phyloP scores from a whole-genome alignment of 2,797 vertebrate species.

The Etheostoma nigrum region DNA sequence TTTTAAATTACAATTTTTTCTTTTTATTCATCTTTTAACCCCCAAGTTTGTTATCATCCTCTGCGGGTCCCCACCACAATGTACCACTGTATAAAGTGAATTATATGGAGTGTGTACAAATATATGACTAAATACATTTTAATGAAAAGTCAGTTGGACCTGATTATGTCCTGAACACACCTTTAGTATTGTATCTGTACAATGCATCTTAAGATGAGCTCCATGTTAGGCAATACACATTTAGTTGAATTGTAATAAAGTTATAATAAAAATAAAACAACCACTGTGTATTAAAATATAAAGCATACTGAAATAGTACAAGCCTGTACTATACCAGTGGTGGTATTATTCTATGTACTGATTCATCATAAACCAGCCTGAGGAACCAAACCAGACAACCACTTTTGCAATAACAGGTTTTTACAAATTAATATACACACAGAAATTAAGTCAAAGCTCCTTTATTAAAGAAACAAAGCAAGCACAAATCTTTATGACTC shows the following conservation, averaged over 20 bases:
- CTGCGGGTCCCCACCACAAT: background rate
- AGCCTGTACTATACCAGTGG: background rate
- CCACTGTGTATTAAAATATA: background rate
- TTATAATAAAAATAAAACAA: too few relatives aligned
- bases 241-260: background rate
- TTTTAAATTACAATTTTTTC: background rate
- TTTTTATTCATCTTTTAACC: too few relatives aligned
- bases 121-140: constrained; percentile 2
- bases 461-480: constrained; percentile 92
- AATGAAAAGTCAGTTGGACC: background rate
- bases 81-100: background rate
- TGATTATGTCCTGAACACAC: background rate
- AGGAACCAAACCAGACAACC: background rate
- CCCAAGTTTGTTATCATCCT: too few relatives aligned
- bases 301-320: background rate
- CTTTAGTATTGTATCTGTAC: background rate
- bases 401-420: constrained; percentile 12
- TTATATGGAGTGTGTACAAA: background rate
- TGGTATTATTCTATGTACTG: background rate
- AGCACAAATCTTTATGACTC: constrained; percentile 89
- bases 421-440: constrained; percentile 41
- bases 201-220: background rate
- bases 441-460: constrained; percentile 91
- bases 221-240: background rate
- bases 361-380: background rate